phyloP scores from a whole-genome alignment of 2,888 invertebrate genomes.

The Eumerus sabulonum region DNA sequence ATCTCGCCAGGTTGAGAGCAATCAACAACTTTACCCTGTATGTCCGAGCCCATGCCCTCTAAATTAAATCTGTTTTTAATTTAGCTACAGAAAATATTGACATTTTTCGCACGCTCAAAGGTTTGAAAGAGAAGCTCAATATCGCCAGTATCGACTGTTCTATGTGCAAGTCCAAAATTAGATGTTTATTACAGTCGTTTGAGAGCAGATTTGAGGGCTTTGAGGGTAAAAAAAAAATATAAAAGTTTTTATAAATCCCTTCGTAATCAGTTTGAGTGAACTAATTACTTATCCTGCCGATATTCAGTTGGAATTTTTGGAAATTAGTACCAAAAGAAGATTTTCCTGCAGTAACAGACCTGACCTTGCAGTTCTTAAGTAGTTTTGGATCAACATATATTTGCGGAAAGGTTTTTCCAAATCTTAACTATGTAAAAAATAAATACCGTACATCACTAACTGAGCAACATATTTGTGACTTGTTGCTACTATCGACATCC shows the following conservation, averaged over 20 bases:
- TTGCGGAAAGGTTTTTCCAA: conserved; percentile 18
- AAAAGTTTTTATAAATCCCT: conserved; percentile 8
- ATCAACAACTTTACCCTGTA: too few relatives aligned
- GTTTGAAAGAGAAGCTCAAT: too few relatives aligned
- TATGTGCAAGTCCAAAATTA: not conserved
- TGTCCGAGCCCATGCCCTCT: too few relatives aligned
- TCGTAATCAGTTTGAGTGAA: conserved; percentile 4
- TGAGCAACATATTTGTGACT: not conserved
- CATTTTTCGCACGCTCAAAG: not conserved
- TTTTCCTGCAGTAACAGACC: conserved; percentile 9
- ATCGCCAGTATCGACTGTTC: not conserved
- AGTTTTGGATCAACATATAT: conserved; percentile 15
- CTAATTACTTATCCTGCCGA: conserved; percentile 10
- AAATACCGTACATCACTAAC: conserved; percentile 13
- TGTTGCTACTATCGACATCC: conserved; percentile 3
- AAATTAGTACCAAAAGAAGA: conserved; percentile 6
- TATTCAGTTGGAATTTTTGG: conserved; percentile 8
- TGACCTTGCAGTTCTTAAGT: conserved; percentile 3
- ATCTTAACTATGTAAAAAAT: conserved; percentile 19
- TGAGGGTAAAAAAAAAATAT: conserved; percentile 4
- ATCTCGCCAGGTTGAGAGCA: too few relatives aligned
- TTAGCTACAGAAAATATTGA: conserved; percentile 7
- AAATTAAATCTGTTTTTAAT: too few relatives aligned
- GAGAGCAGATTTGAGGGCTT: not conserved
- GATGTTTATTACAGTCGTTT: too few relatives aligned